phyloP scores from a whole-genome alignment of 2,888 invertebrate species.

The Meandrusa payeni region DNA sequence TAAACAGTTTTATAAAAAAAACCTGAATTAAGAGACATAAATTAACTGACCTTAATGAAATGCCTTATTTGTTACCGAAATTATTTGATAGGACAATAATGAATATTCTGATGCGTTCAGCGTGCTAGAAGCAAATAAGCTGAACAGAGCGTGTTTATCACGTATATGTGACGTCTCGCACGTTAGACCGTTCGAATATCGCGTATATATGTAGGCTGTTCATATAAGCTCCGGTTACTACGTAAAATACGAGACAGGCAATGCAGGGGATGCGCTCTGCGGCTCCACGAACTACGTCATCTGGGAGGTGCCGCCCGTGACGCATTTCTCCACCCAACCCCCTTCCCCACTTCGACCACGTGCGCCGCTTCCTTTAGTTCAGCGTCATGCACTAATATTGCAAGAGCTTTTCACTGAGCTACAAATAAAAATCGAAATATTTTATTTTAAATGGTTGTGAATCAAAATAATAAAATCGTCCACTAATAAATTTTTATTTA shows the following conservation, averaged over 20 bases:
- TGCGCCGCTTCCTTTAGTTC: slow-evolving; percentile 2
- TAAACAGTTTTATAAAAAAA: no score
- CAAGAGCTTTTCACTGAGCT: no score
- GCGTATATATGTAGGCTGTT: slow-evolving; percentile 1
- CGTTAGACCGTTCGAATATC: slow-evolving; percentile 10
- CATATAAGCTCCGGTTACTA: slow-evolving; percentile 9
- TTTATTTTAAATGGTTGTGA: no score
- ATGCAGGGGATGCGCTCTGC: slow-evolving; percentile 21
- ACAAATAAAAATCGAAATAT: no score
- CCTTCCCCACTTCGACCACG: neutral
- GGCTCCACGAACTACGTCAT: slow-evolving; percentile 19
- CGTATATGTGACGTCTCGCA: slow-evolving; percentile 6
- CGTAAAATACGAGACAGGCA: slow-evolving; percentile 15
- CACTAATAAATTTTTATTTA: no score
- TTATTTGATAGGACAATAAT: slow-evolving; percentile 2
- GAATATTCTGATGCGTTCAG: slow-evolving; percentile 1
- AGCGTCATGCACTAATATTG: no score
- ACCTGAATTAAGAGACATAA: no score
- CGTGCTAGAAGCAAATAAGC: neutral
- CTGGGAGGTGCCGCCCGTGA: slow-evolving; percentile 15
- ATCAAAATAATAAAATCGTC: no score
- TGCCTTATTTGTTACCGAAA: no score
- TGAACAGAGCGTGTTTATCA: slow-evolving; percentile 5
- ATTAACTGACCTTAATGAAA: neutral
- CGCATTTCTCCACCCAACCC: slow-evolving; percentile 18